Conservation (phyloP, 2,888 invertebrate species). For the Aleiodes leptofemur region DNA sequence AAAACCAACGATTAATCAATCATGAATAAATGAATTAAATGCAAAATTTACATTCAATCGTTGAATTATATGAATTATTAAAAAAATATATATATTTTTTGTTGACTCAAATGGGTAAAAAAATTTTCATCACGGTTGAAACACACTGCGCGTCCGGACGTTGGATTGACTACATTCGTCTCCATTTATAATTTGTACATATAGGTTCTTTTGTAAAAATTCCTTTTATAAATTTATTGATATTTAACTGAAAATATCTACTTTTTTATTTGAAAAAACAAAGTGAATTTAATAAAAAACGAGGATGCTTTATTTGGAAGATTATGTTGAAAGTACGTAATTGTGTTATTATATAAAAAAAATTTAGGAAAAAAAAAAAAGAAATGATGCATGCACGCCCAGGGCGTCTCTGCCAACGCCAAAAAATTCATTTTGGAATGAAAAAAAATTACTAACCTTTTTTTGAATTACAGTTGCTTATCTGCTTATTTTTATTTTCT, state of each 20-base stretch:
- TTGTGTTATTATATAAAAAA: slow-evolving; percentile 39
- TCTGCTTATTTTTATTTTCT: not conserved
- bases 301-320: slow-evolving; percentile 97
- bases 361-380: slow-evolving; percentile 5
- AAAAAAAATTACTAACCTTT: slow-evolving; percentile 62
- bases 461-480: slow-evolving; percentile 38
- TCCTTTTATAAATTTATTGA: no score
- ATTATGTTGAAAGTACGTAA: slow-evolving; percentile 97
- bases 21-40: slow-evolving; percentile 18
- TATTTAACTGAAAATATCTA: not conserved
- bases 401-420: slow-evolving; percentile 12
- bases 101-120: slow-evolving; percentile 46
- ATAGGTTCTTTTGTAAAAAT: slow-evolving; percentile 3
- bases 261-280: not conserved
- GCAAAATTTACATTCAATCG: not conserved
- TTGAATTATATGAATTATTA: not conserved
- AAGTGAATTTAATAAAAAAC: slow-evolving; percentile 17
- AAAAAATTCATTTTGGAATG: not conserved
- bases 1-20: slow-evolving; percentile 13
- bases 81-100: slow-evolving; percentile 35
- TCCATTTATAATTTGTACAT: slow-evolving; percentile 23
- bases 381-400: not conserved
- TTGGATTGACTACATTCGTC: slow-evolving; percentile 53
- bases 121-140: slow-evolving; percentile 60
- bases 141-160: slow-evolving; percentile 64